A percentile compares a stretch with the other conserved stretches of the same genome.
These are phyloP conservation scores for Neoaliturus tenellus DNA, from an alignment of 2,888 invertebrate species.

Conservation along the genomic window DNA sequence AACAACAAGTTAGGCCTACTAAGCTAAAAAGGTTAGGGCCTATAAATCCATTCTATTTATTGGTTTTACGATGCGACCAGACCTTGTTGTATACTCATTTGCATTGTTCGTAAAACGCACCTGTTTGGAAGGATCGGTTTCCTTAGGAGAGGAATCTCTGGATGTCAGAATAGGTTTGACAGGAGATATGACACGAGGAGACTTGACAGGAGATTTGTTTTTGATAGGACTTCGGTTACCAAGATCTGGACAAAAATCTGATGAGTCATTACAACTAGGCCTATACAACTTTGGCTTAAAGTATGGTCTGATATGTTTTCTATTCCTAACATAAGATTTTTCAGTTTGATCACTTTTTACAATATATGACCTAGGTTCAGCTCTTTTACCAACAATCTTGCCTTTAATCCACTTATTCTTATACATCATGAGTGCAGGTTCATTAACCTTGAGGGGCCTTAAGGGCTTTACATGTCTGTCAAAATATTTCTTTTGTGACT, in stretches of 20 bases:
- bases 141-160: no score
- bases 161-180: no score
- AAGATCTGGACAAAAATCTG: neutral
- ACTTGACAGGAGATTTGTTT: neutral
- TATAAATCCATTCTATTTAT: no score
- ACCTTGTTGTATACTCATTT: no score
- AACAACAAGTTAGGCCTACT: no score
- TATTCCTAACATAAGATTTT: constrained; percentile 1
- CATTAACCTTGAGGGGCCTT: neutral
- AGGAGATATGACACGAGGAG: no score
- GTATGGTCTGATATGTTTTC: neutral
- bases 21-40: no score
- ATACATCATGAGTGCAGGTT: neutral
- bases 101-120: no score
- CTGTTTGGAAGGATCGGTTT: no score
- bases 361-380: neutral
- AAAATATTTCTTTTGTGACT: neutral
- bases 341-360: neutral
- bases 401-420: constrained; percentile 2
- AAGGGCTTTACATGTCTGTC: neutral
- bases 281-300: neutral
- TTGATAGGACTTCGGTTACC: neutral
- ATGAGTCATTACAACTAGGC: neutral
- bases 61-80: no score
- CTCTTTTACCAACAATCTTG: neutral